Evolutionary conservation across 2,113 vertebrate genomes (phyloP).

Genomic region (Pomatorhinus ruficollis): DNA sequence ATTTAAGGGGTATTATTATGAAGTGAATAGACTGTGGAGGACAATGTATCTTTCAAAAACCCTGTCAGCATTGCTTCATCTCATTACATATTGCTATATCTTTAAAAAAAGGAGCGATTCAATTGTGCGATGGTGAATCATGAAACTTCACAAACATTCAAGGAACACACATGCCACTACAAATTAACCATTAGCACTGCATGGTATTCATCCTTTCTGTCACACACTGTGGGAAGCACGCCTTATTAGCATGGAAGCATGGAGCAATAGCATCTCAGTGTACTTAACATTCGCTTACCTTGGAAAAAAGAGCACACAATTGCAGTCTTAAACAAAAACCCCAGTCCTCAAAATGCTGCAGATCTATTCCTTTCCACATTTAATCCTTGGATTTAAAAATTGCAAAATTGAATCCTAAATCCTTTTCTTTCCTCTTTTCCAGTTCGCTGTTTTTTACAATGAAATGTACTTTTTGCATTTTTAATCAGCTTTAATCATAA

Average conservation of each 20-base stretch:
- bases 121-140: constrained; percentile 75
- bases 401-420: constrained; percentile 54
- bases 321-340: constrained; percentile 45
- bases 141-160: constrained; percentile 74
- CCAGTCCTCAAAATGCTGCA: background rate
- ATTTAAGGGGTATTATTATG: constrained; percentile 13
- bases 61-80: constrained; percentile 60
- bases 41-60: constrained; percentile 53
- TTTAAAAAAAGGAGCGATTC: constrained; percentile 12
- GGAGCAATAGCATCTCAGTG: constrained; percentile 59
- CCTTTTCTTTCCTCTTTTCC: constrained; percentile 46
- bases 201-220: constrained; percentile 78
- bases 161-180: constrained; percentile 82
- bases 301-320: constrained; percentile 48
- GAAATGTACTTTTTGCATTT: constrained; percentile 66
- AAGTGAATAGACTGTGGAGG: constrained; percentile 36
- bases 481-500: constrained; percentile 70
- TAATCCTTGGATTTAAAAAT: constrained; percentile 66
- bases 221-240: constrained; percentile 80
- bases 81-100: constrained; percentile 57
- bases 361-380: constrained; percentile 18
- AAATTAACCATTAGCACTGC: constrained; percentile 79
- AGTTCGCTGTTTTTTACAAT: constrained; percentile 40
- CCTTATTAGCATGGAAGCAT: constrained; percentile 76
- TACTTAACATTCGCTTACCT: constrained; percentile 65